Base-by-base conservation (phyloP, 64 coral and sea anemone species). In the Exaiptasia diaphana region DNA sequence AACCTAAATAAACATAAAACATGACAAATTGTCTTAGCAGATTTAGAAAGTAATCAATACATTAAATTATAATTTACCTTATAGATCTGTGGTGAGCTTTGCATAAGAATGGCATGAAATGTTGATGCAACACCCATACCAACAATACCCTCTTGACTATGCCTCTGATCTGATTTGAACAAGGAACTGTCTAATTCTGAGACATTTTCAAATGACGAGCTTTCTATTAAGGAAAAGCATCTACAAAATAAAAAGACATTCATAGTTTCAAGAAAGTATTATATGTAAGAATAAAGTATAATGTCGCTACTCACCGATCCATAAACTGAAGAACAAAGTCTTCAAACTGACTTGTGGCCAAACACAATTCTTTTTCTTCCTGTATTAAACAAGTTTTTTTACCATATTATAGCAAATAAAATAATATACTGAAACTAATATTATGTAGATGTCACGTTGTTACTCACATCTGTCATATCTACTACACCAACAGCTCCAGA, bases 291-390 rank as follows among this genome's bases (percentile, higher is more conserved):
- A n/a, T 52, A 52, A 52, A n/a, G n/a, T 12, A 52, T 52, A 52
- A n/a, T n/a, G n/a, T 10, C 13, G 4, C 1, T 17, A 80, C 68
- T 71, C 31, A 97, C 95, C 95, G 79, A 73, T 99, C 95, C 81
- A 92, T 99, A 75, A 99, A 99, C 39, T 92, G 90, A 64, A 99
- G 68, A 38, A 99, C 95, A 89, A 99, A 99, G 62, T 99, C 95
- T 83, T 99, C 95, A 89, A 99, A 99, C 84, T 99, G 95, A 61
- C 65, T 64, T 34, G 89, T 92, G 62, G 89, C 89, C 23, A 92
- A 24, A 53, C 95, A 99, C 44, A 99, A 75, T 63, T 99, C 95
- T 39, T 93, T 99, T 67, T 99, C 95, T 34, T 78, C 90, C 95
- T 99, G 23, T 4, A 83, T 46, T 46, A 46, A 46, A 46, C 6